These are phyloP conservation scores for Micrasema minimum DNA, from an alignment of 1,140 invertebrate genomes.

Conservation along the genomic window DNA sequence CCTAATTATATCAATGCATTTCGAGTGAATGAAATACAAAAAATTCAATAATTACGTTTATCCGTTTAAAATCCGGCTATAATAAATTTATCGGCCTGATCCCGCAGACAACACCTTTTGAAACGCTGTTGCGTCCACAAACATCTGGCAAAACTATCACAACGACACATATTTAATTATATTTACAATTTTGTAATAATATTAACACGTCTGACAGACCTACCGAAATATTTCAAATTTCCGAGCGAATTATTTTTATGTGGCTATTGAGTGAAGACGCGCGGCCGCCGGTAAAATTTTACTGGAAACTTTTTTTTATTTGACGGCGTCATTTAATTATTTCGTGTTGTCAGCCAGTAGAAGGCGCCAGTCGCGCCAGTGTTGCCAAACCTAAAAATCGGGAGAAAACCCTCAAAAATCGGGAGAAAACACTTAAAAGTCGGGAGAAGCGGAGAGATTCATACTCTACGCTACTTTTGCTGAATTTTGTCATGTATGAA, in stretches of 20 bases:
- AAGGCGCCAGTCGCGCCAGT: not conserved
- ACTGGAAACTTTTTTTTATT: slow-evolving; percentile 1
- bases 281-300: not conserved
- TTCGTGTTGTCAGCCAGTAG: slow-evolving; percentile 25
- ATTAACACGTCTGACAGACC: slow-evolving; percentile 24
- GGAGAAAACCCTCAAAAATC: no score
- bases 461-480: no score
- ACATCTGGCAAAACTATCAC: not conserved
- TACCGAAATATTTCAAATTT: slow-evolving; percentile 36
- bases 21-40: no score
- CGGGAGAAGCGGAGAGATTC: no score
- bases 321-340: slow-evolving; percentile 6
- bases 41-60: no score
- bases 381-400: not conserved
- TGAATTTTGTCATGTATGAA: no score
- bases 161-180: not conserved
- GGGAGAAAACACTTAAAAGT: no score
- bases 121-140: not conserved
- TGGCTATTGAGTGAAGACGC: slow-evolving; percentile 33
- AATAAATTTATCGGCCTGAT: not conserved
- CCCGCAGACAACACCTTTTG: not conserved
- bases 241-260: slow-evolving; percentile 33
- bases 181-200: not conserved
- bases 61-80: no score
- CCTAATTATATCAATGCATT: no score